A percentile compares a stretch with the other conserved stretches of the same genome.
Conservation (phyloP, 2,797 vertebrate genomes). For the Micropoecilia bifurca region DNA sequence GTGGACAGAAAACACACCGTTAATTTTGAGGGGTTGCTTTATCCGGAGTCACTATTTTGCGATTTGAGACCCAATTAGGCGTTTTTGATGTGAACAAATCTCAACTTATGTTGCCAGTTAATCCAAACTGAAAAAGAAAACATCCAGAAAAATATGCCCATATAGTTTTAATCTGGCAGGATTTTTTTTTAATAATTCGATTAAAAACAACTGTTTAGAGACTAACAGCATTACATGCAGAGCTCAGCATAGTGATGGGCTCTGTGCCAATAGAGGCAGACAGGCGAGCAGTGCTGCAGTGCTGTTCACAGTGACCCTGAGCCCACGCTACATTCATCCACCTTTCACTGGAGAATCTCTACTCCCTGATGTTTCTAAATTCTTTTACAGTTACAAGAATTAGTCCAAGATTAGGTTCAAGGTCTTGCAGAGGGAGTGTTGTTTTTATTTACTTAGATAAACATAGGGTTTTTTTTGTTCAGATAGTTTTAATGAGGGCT, state of each 20-base stretch:
- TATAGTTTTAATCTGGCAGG: neutral
- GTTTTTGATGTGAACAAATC: neutral
- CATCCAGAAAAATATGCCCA: neutral
- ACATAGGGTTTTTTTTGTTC: neutral
- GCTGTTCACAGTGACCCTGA: slow-evolving; percentile 52
- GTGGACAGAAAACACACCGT: slow-evolving; percentile 34
- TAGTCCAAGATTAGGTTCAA: neutral
- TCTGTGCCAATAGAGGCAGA: slow-evolving; percentile 62
- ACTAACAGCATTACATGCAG: slow-evolving; percentile 6
- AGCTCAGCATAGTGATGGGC: slow-evolving; percentile 47
- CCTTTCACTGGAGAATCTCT: slow-evolving; percentile 45
- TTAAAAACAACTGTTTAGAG: neutral
- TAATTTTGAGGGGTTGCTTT: neutral
- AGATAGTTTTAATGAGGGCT: neutral
- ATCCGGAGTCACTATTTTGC: neutral
- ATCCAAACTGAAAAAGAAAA: neutral
- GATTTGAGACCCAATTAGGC: neutral
- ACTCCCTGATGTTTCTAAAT: slow-evolving; percentile 51
- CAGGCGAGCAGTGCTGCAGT: slow-evolving; percentile 47
- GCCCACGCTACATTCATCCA: slow-evolving; percentile 65
- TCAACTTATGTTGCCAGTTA: neutral
- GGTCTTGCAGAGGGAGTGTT: neutral
- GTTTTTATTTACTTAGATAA: neutral
- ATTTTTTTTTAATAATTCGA: neutral
- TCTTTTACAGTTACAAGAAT: slow-evolving; percentile 22